Evolutionary conservation across 1,140 invertebrate genomes (phyloP), one percentile per base, ranked within the genome.

Genomic region (Magallana ariakensis): DNA sequence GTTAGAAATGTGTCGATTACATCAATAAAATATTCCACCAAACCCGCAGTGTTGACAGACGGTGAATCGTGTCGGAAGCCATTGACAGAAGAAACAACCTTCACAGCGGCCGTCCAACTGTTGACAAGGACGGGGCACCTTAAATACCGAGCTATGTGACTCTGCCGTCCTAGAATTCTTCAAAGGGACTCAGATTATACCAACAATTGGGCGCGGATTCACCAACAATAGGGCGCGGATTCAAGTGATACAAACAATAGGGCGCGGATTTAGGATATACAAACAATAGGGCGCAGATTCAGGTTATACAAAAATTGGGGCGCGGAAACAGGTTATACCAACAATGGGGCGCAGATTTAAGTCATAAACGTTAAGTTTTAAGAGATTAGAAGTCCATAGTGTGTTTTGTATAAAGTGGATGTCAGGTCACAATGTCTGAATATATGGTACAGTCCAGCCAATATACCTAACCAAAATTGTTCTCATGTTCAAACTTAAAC

Each of bases 131-230:
- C 66, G 66, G 22, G 22, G 19, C 33, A 26, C 22, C 66, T 70
- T 26, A 70, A 62, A 16, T 62, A 62, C 58, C 58, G 8, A 62
- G 33, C 66, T 70, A 70, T 70, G 66, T 26, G 66, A 70, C 66
- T 33, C 33, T 22, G 26, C 33, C 9, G 13, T 0, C 10, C 22
- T 10, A 22, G 6, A 70, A 26, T 1, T 70, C 66, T 33, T 26
- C 22, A 2, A 8, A 33, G 22, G 22, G 22, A 70, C 1, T 70
- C 66, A 33, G 2, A 7, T 10, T 70, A 19, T 33, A 70, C 22
- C 58, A 13, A 33, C 22, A 2, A 9, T 11, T 9, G 33, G 11
- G 22, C 33, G 66, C 33, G 33, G 33, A 33, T 33, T 33, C 33
- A 33, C 33, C 33, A 33, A 33, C 4, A 33, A 33, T 33, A 3